These are phyloP conservation scores for Heteromurus nitidus DNA, from an alignment of 2,888 invertebrate genomes.

Conservation along the genomic window DNA sequence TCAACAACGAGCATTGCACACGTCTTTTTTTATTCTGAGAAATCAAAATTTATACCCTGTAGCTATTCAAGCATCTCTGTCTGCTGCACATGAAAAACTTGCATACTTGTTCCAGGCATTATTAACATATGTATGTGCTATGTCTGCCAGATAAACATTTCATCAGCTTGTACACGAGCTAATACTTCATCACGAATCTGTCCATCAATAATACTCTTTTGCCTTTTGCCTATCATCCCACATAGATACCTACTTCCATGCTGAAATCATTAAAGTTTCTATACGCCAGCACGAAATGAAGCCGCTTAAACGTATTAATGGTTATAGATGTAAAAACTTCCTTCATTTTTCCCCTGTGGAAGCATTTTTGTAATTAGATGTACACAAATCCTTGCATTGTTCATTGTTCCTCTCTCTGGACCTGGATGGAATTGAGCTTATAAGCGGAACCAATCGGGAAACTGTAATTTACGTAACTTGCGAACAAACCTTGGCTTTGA, in stretches of 20 bases:
- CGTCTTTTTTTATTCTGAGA: background rate
- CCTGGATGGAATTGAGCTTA: too few species aligned
- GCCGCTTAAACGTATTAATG: too few species aligned
- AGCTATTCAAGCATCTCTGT: too few species aligned
- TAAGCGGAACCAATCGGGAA: background rate
- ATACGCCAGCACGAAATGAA: too few species aligned
- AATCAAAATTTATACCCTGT: conserved; percentile 51
- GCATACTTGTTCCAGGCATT: too few species aligned
- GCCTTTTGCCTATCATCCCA: background rate
- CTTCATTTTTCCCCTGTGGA: background rate
- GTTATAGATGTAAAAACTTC: too few species aligned
- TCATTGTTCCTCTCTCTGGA: too few species aligned
- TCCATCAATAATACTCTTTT: conserved; percentile 30
- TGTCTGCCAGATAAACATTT: too few species aligned
- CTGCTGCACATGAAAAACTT: too few species aligned
- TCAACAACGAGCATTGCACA: conserved; percentile 4
- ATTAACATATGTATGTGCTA: too few species aligned
- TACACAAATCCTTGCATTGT: background rate
- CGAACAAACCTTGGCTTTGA: background rate
- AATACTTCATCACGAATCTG: conserved; percentile 41
- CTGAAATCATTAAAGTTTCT: too few species aligned
- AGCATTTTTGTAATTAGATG: conserved; percentile 6
- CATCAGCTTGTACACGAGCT: conserved; percentile 51
- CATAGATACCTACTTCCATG: too few species aligned
- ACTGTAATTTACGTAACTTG: conserved; percentile 13